phyloP scores from a whole-genome alignment of 2,888 invertebrate species.

The Empis stercorea region DNA sequence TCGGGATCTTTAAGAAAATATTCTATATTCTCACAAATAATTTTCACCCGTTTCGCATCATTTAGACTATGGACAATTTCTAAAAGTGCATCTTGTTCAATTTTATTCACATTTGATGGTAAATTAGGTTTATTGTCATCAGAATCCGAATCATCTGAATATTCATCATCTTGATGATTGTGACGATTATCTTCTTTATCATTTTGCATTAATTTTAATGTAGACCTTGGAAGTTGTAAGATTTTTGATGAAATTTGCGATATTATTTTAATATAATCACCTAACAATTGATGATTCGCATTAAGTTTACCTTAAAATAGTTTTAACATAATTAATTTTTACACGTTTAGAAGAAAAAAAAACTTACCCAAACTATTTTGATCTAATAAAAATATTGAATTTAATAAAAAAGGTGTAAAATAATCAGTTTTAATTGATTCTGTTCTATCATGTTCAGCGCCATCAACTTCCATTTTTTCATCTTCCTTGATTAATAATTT shows the following conservation, averaged over 20 bases:
- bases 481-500: conserved; percentile 27
- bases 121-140: conserved; percentile 16
- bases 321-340: neutral
- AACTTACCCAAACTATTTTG: conserved; percentile 25
- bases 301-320: conserved; percentile 20
- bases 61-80: conserved; percentile 50
- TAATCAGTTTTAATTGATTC: conserved; percentile 12
- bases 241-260: conserved; percentile 31
- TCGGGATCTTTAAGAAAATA: conserved; percentile 34
- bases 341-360: neutral
- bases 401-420: conserved; percentile 27
- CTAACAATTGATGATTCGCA: conserved; percentile 18
- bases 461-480: conserved; percentile 17
- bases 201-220: conserved; percentile 16
- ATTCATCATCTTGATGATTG: conserved; percentile 23
- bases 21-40: conserved; percentile 37
- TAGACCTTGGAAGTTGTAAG: conserved; percentile 29
- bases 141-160: conserved; percentile 22
- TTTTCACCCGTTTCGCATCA: conserved; percentile 44
- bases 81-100: conserved; percentile 26
- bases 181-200: conserved; percentile 17
- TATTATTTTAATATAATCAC: conserved; percentile 29
- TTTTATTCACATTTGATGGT: conserved; percentile 17
- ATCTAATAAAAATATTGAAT: conserved; percentile 31
- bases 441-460: conserved; percentile 6